Percentiles rank a stretch among this genome's conserved stretches.
Conservation (phyloP, 2,888 invertebrate genomes). For the Drosophila gaucha region DNA sequence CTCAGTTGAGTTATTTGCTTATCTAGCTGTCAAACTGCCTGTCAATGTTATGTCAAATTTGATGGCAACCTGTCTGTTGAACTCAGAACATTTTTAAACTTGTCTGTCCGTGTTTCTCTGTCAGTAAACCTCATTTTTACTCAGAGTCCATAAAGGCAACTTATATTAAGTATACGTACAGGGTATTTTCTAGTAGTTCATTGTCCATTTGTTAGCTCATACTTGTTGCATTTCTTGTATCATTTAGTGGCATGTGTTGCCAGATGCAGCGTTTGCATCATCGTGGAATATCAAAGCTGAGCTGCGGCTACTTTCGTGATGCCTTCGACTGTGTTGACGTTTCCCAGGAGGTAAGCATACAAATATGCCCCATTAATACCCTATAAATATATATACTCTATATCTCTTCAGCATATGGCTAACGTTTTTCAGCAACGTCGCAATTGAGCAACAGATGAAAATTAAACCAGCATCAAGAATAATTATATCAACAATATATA, state of each 20-base stretch:
- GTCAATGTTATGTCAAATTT: not conserved
- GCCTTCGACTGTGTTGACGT: constrained; percentile 92
- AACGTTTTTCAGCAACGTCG: constrained; percentile 61
- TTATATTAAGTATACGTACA: not conserved
- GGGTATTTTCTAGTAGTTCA: not conserved
- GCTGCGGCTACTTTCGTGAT: constrained; percentile 96
- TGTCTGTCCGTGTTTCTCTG: no score
- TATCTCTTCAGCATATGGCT: constrained; percentile 41
- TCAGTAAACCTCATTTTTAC: not conserved
- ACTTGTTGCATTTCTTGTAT: not conserved
- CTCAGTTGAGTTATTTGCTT: no score
- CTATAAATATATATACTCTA: not conserved
- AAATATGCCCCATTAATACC: not conserved
- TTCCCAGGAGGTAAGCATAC: constrained; percentile 54
- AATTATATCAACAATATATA: no score
- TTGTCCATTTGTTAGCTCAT: not conserved
- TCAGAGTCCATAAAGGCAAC: not conserved
- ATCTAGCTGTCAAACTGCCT: no score
- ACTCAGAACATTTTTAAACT: no score
- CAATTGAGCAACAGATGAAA: constrained; percentile 33
- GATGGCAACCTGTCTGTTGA: no score
- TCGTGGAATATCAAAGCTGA: constrained; percentile 93
- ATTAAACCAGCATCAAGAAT: no score
- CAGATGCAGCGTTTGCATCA: constrained; percentile 92
- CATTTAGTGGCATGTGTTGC: constrained; percentile 92